Conservation (phyloP, 1,140 invertebrate species). For the Mesaphorura yosii region DNA sequence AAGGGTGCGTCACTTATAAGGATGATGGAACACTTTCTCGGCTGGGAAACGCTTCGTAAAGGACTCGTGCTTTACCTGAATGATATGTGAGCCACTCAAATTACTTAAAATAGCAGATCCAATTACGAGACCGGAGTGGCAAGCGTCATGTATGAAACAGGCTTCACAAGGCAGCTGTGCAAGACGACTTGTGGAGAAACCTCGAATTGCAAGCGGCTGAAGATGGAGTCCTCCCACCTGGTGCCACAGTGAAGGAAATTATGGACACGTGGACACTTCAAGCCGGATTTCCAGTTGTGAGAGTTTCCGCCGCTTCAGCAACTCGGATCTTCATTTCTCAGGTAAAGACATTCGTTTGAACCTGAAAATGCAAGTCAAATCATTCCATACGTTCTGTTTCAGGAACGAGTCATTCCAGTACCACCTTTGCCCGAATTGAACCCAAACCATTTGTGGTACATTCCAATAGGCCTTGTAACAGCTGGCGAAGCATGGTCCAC, state of each 20-base stretch:
- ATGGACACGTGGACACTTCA: constrained; percentile 73
- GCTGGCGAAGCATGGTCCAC: constrained; percentile 48
- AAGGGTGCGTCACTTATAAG: constrained; percentile 54
- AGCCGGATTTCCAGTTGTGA: constrained; percentile 67
- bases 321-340: neutral
- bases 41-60: constrained; percentile 51
- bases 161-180: constrained; percentile 51
- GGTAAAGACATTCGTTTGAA: too few species aligned
- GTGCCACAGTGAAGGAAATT: constrained; percentile 45
- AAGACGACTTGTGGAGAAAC: constrained; percentile 56
- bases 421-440: too few species aligned
- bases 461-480: constrained; percentile 66
- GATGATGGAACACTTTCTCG: constrained; percentile 63
- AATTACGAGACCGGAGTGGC: too few species aligned
- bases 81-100: constrained; percentile 9
- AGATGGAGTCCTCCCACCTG: constrained; percentile 2
- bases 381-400: too few species aligned
- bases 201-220: constrained; percentile 44
- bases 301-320: constrained; percentile 42
- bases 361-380: too few species aligned
- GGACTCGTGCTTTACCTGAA: constrained; percentile 52
- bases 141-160: too few species aligned
- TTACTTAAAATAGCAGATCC: too few species aligned
- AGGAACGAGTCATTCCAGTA: neutral
- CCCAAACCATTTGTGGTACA: constrained; percentile 52